Evolutionary conservation across 2,113 vertebrate genomes (phyloP), one percentile per base, ranked within the genome.

Genomic region (Alectura lathami): DNA sequence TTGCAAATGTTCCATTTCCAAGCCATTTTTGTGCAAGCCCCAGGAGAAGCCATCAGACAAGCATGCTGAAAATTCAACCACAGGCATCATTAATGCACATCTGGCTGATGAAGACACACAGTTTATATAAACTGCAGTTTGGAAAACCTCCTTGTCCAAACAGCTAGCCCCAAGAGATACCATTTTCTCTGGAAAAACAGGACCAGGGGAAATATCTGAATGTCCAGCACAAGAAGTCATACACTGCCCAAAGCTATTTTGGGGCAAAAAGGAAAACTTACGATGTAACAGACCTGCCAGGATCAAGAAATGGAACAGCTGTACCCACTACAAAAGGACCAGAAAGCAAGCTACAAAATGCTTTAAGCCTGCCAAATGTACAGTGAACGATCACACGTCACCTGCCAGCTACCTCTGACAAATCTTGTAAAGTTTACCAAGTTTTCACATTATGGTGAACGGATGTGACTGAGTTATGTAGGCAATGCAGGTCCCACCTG

Each of bases 1-100:
- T 95, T 72, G 88, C 83, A 94, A 97, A 95, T 84, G 77, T 91
- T 97, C 80, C 66, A 42, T 91, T 95, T 93, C 95, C 66, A 92
- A 96, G 86, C 34, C 77, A 79, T 93, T 97, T 94, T 89, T 82
- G 81, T 69, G 89, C 77, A 89, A 89, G 45, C 74, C 93, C 70
- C 96, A 79, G 69, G 93, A 94, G 93, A 93, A 93, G 66, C 48
- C 53, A 91, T 91, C 89, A 92, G 90, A 94, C 36, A 87, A 87
- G 38, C 66, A 84, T 17, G 57, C 80, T 91, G 94, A 51, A 95
- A 97, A 95, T 83, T 82, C 81, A 94, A 92, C 91, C 81, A 91
- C 45, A 92, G 86, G 81, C 86, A 79, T 85, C 84, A 93, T 77
- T 85, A 94, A 84, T 40, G 66, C 83, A 96, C 89, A 95, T 95